Conservation (phyloP, 1,140 invertebrate species). For the Zaprionus lachaisei region DNA sequence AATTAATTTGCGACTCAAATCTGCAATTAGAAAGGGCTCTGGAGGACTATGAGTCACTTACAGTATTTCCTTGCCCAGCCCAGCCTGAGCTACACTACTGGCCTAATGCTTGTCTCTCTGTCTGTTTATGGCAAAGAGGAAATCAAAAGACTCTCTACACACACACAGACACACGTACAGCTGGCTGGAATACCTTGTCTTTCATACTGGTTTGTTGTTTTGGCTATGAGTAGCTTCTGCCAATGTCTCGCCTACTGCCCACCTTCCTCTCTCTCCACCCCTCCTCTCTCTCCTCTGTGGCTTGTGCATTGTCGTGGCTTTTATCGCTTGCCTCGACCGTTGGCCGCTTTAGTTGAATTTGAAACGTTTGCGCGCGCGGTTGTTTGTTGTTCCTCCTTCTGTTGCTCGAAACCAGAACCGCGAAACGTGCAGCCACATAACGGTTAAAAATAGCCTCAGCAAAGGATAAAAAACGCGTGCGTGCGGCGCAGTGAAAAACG, state of each 20-base stretch:
- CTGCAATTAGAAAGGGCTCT: not conserved
- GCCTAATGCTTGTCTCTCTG: conserved; percentile 5
- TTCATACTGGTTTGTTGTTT: conserved; percentile 65
- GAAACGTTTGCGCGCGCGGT: conserved; percentile 77
- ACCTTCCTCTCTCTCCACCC: not conserved
- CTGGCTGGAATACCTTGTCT: conserved; percentile 32
- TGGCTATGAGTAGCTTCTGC: conserved; percentile 75
- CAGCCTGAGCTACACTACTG: not conserved
- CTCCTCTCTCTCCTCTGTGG: not conserved
- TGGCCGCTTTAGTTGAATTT: conserved; percentile 76
- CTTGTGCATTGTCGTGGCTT: conserved; percentile 57
- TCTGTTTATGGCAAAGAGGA: conserved; percentile 52
- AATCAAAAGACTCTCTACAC: conserved; percentile 57
- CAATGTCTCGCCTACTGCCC: conserved; percentile 43
- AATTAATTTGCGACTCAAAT: conserved; percentile 31
- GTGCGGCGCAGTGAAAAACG: conserved; percentile 20
- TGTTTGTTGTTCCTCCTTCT: conserved; percentile 15
- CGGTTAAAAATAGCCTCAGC: conserved; percentile 9
- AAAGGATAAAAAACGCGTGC: conserved; percentile 41
- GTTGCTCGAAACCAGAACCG: not conserved
- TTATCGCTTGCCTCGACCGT: conserved; percentile 63
- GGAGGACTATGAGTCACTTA: conserved; percentile 56
- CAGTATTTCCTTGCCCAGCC: conserved; percentile 30
- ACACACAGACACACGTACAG: conserved; percentile 23
- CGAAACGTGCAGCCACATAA: conserved; percentile 24